Evolutionary conservation across 1,140 invertebrate genomes (phyloP).

Genomic region (Cepaea nemoralis): DNA sequence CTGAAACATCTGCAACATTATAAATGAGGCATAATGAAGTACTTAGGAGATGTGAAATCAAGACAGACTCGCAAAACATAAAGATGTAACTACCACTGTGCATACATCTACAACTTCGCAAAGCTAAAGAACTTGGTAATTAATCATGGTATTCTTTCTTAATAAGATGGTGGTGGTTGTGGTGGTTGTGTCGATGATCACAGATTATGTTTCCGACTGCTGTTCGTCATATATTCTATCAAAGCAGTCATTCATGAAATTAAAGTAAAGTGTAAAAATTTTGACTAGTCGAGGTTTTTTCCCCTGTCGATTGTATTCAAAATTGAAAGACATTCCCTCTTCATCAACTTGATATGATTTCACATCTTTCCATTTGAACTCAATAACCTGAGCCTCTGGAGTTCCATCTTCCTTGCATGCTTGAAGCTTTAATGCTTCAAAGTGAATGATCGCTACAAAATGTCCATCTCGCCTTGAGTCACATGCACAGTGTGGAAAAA

Average conservation of each 20-base stretch:
- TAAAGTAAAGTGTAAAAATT: conserved; percentile 90
- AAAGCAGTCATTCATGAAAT: conserved; percentile 93
- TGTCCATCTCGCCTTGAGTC: conserved; percentile 93
- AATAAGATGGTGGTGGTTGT: not conserved
- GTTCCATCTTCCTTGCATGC: conserved; percentile 90
- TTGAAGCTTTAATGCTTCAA: conserved; percentile 84
- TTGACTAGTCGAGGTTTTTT: conserved; percentile 88
- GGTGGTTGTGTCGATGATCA: not conserved
- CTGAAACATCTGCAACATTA: no score
- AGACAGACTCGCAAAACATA: no score
- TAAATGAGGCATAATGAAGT: no score
- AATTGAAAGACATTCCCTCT: conserved; percentile 89
- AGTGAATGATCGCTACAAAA: conserved; percentile 85
- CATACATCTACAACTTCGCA: not conserved
- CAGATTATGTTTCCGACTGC: conserved; percentile 67
- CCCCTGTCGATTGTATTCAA: conserved; percentile 87
- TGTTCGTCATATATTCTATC: conserved; percentile 91
- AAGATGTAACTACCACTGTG: not conserved
- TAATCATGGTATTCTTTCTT: not conserved
- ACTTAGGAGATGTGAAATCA: no score
- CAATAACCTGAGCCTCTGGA: conserved; percentile 85
- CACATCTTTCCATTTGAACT: conserved; percentile 86
- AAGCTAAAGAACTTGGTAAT: not conserved
- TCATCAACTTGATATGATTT: conserved; percentile 90
- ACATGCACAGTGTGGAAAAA: conserved; percentile 95